Conservation (phyloP, 2,797 vertebrate species). For the Falco novaeseelandiae region DNA sequence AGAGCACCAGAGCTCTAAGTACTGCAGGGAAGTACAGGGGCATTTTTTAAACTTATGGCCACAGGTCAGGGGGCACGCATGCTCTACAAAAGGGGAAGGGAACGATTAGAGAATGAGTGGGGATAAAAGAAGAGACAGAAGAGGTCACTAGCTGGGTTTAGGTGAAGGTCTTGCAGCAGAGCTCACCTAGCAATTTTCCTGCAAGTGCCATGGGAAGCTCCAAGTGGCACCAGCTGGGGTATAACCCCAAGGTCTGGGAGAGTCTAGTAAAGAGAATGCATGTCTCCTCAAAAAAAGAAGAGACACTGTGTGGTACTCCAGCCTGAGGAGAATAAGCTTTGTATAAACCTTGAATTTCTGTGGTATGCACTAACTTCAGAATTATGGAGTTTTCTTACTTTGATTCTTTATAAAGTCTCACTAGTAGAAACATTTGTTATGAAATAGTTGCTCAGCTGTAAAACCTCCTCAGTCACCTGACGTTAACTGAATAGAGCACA, state of each 20-base stretch:
- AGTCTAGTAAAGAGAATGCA: rapidly evolving
- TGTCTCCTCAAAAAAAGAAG: not conserved
- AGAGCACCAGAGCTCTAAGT: not conserved
- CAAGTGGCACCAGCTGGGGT: not conserved
- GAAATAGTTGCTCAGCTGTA: not conserved
- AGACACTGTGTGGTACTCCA: not conserved
- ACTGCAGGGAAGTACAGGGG: not conserved
- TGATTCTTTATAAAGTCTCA: not conserved
- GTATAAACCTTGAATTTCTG: not conserved
- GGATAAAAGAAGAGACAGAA: not conserved
- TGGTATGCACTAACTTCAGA: not conserved
- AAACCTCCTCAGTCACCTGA: not conserved
- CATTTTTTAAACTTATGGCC: not conserved
- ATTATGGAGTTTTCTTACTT: not conserved
- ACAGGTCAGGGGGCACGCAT: too few species aligned
- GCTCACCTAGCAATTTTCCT: not conserved
- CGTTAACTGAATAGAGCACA: not conserved
- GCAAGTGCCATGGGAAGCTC: not conserved
- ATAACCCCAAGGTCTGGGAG: not conserved
- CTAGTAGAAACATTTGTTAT: not conserved
- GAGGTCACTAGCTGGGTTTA: not conserved
- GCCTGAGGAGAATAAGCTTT: not conserved
- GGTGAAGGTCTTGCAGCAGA: not conserved
- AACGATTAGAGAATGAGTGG: not conserved
- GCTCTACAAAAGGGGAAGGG: not conserved